A percentile compares a stretch with the other conserved stretches of the same genome.
Evolutionary conservation across 2,113 vertebrate species (phyloP).

Genomic region (Menidia beryllina): DNA sequence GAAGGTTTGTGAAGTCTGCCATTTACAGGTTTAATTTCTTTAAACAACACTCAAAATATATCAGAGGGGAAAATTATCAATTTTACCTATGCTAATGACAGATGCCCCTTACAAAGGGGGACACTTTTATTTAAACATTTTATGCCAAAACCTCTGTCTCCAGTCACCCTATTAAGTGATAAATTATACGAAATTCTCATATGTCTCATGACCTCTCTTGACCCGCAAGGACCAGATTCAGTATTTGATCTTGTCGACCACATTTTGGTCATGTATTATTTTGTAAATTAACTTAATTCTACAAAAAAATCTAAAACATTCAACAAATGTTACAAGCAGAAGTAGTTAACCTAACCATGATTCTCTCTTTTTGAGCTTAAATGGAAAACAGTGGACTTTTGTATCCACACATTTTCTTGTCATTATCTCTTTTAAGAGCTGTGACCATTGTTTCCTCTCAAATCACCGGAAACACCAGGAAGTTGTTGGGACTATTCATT

Average conservation of each 20-base stretch:
- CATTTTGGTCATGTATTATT: too few relatives aligned
- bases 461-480: conserved; percentile 85
- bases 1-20: too few relatives aligned
- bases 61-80: background rate
- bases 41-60: background rate
- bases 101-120: background rate
- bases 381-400: background rate
- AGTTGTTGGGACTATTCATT: conserved; percentile 87
- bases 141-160: too few relatives aligned
- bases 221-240: background rate
- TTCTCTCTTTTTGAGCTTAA: conserved; percentile 10
- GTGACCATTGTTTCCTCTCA: conserved; percentile 48
- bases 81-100: background rate
- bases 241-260: background rate
- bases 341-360: background rate
- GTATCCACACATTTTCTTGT: conserved; percentile 32
- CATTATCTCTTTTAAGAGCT: conserved; percentile 37
- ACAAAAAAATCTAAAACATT: background rate
- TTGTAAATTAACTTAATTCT: background rate
- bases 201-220: too few relatives aligned
- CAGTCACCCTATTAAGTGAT: too few relatives aligned
- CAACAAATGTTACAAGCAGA: background rate
- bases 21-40: too few relatives aligned
- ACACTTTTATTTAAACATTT: too few relatives aligned
- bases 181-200: too few relatives aligned